phyloP scores from a whole-genome alignment of 2,888 invertebrate genomes.

The Ramazzottius varieornatus region DNA sequence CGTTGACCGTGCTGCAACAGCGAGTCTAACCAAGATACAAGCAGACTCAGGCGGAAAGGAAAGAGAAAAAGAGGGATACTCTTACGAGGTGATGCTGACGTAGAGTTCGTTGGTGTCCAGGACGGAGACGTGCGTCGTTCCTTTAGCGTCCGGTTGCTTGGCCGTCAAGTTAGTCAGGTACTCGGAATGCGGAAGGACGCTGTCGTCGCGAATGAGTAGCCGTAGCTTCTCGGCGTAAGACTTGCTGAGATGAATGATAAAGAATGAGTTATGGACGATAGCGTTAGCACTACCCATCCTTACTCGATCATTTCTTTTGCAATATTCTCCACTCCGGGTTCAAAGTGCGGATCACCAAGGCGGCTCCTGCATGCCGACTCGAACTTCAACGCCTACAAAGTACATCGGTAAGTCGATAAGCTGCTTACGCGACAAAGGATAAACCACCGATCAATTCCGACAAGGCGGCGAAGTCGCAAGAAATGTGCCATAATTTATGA shows the following conservation, averaged over 20 bases:
- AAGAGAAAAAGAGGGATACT: too few species aligned
- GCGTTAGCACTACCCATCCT: too few species aligned
- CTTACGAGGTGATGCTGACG: slow-evolving; percentile 19
- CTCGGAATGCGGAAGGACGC: background rate
- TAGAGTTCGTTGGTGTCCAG: slow-evolving; percentile 19
- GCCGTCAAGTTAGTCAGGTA: background rate
- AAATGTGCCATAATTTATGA: too few species aligned
- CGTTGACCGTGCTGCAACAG: slow-evolving; percentile 15
- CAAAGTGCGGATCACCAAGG: slow-evolving; percentile 10
- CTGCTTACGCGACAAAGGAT: background rate
- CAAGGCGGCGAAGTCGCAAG: too few species aligned
- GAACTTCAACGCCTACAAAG: slow-evolving; percentile 17
- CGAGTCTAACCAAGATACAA: too few species aligned
- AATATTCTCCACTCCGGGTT: slow-evolving; percentile 11
- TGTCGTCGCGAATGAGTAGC: background rate
- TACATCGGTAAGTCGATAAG: background rate
- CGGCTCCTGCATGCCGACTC: slow-evolving; percentile 13
- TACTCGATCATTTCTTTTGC: slow-evolving; percentile 13
- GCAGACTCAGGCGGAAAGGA: too few species aligned
- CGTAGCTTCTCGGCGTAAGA: background rate
- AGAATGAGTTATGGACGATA: background rate
- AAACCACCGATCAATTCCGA: too few species aligned
- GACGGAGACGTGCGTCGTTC: slow-evolving; percentile 18
- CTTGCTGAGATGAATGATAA: background rate
- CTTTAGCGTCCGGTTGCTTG: slow-evolving; percentile 9